phyloP scores from a whole-genome alignment of 2,888 invertebrate genomes.

The Caenorhabditis parvicauda region DNA sequence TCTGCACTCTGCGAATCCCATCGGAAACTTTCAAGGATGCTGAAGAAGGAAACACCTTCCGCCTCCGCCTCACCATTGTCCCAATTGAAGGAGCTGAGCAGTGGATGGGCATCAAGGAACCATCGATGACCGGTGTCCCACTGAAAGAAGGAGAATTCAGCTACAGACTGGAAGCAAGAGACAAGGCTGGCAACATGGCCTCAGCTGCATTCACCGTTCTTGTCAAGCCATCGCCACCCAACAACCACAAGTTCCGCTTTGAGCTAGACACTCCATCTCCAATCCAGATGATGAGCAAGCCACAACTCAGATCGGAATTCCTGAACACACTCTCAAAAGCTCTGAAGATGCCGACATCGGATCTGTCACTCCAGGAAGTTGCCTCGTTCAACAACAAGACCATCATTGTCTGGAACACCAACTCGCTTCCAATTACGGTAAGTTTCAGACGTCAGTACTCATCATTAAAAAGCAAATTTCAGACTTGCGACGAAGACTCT shows the following conservation, averaged over 20 bases:
- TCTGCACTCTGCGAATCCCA: constrained; percentile 46
- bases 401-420: constrained; percentile 36
- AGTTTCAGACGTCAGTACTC: background rate
- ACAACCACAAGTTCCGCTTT: constrained; percentile 32
- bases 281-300: constrained; percentile 16
- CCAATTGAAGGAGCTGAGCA: constrained; percentile 26
- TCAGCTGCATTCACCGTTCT: constrained; percentile 39
- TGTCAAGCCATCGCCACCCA: constrained; percentile 25
- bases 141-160: constrained; percentile 47
- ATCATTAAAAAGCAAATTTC: constrained; percentile 4
- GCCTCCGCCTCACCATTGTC: constrained; percentile 32
- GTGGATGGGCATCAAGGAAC: constrained; percentile 20
- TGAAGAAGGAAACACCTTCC: constrained; percentile 52
- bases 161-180: constrained; percentile 55
- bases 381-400: constrained; percentile 22
- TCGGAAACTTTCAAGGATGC: constrained; percentile 53
- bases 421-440: constrained; percentile 24
- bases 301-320: constrained; percentile 25
- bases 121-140: constrained; percentile 41
- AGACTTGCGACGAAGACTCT: constrained; percentile 35
- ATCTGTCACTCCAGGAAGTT: constrained; percentile 28
- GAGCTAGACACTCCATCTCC: constrained; percentile 30
- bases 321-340: constrained; percentile 22
- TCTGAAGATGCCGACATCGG: constrained; percentile 12
- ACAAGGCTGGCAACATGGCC: constrained; percentile 32